Evolutionary conservation across 2,888 invertebrate genomes (phyloP).

Genomic region (Sesia bembeciformis): DNA sequence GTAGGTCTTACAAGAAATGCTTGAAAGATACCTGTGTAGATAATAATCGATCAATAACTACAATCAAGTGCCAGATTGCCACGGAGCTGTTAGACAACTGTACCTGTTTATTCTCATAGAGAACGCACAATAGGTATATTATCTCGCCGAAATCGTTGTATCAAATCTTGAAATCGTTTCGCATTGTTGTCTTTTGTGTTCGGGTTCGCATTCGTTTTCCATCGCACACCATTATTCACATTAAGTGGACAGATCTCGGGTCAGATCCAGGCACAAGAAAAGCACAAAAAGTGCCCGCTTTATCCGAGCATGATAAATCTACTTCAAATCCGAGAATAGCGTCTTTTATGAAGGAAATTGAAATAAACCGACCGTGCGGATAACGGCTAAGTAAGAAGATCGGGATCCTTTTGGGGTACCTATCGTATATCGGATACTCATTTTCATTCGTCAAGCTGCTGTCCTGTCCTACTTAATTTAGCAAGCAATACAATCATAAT

Average conservation of each 20-base stretch:
- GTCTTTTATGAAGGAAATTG: constrained; percentile 75
- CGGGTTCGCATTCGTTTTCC: constrained; percentile 70
- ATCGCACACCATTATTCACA: constrained; percentile 75
- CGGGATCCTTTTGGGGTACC: constrained; percentile 64
- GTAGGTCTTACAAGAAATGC: too few species aligned
- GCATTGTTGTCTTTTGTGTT: constrained; percentile 74
- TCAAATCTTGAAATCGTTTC: constrained; percentile 68
- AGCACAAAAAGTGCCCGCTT: constrained; percentile 75
- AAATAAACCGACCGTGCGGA: constrained; percentile 75
- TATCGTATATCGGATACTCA: constrained; percentile 58
- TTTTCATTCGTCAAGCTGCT: constrained; percentile 56
- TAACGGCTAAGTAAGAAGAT: constrained; percentile 73
- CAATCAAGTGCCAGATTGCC: too few species aligned
- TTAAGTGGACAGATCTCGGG: constrained; percentile 75
- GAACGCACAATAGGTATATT: background rate
- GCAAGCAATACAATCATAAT: constrained; percentile 9
- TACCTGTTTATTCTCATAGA: too few species aligned
- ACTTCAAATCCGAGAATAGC: constrained; percentile 75
- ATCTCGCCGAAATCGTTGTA: constrained; percentile 61
- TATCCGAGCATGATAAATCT: constrained; percentile 75
- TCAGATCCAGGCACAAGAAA: constrained; percentile 74
- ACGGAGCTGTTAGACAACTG: too few species aligned
- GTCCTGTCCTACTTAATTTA: background rate
- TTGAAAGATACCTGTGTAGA: too few species aligned
- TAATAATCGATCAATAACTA: too few species aligned